Evolutionary conservation across 2,797 vertebrate genomes (phyloP).

Genomic region (Tragelaphus oryx): DNA sequence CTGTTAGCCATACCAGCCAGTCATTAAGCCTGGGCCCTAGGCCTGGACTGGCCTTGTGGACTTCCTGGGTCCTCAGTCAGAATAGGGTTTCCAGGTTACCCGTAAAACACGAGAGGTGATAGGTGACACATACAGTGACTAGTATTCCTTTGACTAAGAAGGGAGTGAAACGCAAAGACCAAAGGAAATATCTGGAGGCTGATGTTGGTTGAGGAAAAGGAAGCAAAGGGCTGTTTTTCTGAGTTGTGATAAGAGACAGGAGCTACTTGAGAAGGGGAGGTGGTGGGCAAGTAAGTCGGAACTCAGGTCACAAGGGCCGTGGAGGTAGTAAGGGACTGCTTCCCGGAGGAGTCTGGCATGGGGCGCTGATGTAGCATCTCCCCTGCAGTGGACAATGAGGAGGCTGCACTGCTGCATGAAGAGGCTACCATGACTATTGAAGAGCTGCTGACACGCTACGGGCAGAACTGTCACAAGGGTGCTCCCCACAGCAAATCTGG

Average conservation of each 20-base stretch:
- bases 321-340: neutral
- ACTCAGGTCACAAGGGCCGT: neutral
- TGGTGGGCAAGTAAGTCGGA: conserved; percentile 1
- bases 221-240: conserved; percentile 1
- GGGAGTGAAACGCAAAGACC: neutral
- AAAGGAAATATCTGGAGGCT: neutral
- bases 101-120: conserved; percentile 24
- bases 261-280: neutral
- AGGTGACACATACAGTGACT: conserved; percentile 13
- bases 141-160: conserved; percentile 31
- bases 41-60: neutral
- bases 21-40: neutral
- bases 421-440: conserved; percentile 99
- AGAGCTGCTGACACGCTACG: conserved; percentile 95
- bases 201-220: neutral
- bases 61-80: conserved; percentile 27
- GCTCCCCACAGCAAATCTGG: conserved; percentile 78
- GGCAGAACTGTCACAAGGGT: conserved; percentile 92
- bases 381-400: conserved; percentile 94
- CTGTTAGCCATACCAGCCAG: neutral
- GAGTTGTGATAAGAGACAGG: neutral
- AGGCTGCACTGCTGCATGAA: conserved; percentile 95
- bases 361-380: conserved; percentile 58
- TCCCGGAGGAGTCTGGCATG: conserved; percentile 12
- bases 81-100: conserved; percentile 31